Evolutionary conservation across 2,797 vertebrate genomes (phyloP), one percentile per base, ranked within the genome.

Genomic region (Delichon dasypus): DNA sequence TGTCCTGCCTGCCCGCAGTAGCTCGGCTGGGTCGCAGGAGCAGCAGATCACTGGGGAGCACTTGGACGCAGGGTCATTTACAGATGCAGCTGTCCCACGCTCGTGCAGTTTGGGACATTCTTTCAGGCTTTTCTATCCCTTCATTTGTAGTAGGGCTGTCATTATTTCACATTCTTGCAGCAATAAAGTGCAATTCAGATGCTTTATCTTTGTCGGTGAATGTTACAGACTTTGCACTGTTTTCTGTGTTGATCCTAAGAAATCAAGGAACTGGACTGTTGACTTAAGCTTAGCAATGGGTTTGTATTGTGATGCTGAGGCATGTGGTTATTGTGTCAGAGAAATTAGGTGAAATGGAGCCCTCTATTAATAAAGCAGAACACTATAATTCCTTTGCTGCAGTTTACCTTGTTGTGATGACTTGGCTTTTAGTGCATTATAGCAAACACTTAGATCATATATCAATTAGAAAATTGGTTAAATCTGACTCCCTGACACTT

Each of bases 1-100:
- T 86, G 62, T 44, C 47, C 44, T 86, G 76, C 47, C 50, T 84
- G 57, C 27, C 44, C 4, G 0, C 9, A 20, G 13, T 5, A 62
- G n/a, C 58, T 81, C 2, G 1, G 27, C 23, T 10, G 3, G 36
- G 11, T 73, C 5, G 14, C 0, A 0, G 51, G 60, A 84, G 68
- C n/a, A 81, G 60, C 73, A 76, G 36, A 40, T 84, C 70, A 34
- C 20, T 21, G 47, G n/a, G 75, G 77, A 83, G 47, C 50, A 2
- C 5, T 48, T 34, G 51, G 42, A 27, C 64, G 12, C 23, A 34
- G 3, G 2, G 9, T 50, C 3, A 1, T 51, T 44, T 65, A 26
- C 9, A 44, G 34, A 19, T 34, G 54, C 34, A 53, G 38, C 44
- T 81, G 17, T 50, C 36, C 57, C 66, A 20, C 19, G 17, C 67